phyloP scores from a whole-genome alignment of 2,797 vertebrate species.

The Alfaro cultratus region DNA sequence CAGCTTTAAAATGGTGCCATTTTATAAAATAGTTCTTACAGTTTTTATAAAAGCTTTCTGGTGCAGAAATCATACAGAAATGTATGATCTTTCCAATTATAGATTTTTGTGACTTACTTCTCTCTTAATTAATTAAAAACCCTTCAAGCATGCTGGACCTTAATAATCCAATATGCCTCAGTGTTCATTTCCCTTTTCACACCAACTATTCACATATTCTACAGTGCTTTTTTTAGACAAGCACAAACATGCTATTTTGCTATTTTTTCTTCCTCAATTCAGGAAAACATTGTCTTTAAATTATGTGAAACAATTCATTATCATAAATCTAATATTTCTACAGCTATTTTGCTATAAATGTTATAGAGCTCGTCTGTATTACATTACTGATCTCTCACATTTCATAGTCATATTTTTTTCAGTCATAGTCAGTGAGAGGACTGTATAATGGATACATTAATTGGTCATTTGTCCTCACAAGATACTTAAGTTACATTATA shows the following conservation, averaged over 20 bases:
- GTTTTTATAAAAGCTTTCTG: no score
- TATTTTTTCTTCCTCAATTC: conserved; percentile 1
- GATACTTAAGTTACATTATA: neutral
- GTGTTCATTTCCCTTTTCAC: neutral
- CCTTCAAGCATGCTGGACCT: neutral
- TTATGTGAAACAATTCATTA: conserved; percentile 7
- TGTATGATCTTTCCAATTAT: neutral
- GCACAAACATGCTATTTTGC: conserved; percentile 1
- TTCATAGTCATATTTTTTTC: neutral
- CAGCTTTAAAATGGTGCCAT: neutral
- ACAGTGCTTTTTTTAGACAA: conserved; percentile 12
- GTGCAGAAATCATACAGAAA: no score
- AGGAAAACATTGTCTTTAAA: conserved; percentile 1
- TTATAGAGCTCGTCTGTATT: neutral
- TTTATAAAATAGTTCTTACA: no score
- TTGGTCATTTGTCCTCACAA: neutral
- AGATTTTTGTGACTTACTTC: neutral
- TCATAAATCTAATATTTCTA: neutral
- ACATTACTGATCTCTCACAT: neutral
- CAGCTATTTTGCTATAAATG: neutral
- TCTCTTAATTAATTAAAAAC: neutral
- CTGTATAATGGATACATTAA: neutral
- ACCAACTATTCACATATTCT: conserved; percentile 4
- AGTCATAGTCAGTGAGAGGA: neutral
- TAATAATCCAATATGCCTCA: neutral